Evolutionary conservation across 2,888 invertebrate species (phyloP).

Genomic region (Meandrusa payeni): DNA sequence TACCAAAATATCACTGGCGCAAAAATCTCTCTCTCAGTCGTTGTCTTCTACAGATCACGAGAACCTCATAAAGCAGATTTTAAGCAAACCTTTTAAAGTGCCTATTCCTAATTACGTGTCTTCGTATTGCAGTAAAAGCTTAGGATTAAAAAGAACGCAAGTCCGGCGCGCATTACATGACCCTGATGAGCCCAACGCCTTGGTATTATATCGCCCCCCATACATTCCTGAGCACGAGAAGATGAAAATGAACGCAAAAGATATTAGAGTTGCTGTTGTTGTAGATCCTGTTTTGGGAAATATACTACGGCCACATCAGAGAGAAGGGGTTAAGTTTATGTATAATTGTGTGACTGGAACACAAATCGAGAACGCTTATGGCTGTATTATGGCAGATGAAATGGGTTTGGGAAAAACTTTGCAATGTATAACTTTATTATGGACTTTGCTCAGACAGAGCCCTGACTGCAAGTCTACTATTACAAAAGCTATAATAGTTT

Average conservation of each 20-base stretch:
- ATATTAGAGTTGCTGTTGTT: slow-evolving; percentile 94
- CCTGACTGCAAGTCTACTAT: slow-evolving; percentile 95
- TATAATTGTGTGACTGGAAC: slow-evolving; percentile 98
- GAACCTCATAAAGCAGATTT: slow-evolving; percentile 89
- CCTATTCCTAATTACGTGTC: slow-evolving; percentile 95
- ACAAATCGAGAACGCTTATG: slow-evolving; percentile 91
- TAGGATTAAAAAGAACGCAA: slow-evolving; percentile 87
- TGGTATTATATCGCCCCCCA: slow-evolving; percentile 93
- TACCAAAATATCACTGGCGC: slow-evolving; percentile 63
- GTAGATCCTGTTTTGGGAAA: slow-evolving; percentile 96
- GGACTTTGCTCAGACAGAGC: slow-evolving; percentile 96
- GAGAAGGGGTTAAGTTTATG: slow-evolving; percentile 99
- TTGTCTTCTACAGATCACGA: slow-evolving; percentile 85
- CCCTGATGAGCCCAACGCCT: slow-evolving; percentile 94
- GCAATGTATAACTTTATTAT: slow-evolving; percentile 97
- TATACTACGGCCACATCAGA: slow-evolving; percentile 96
- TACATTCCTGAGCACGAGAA: slow-evolving; percentile 92
- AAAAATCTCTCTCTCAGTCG: slow-evolving; percentile 60
- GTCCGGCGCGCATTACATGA: slow-evolving; percentile 91
- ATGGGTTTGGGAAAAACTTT: slow-evolving; percentile 99
- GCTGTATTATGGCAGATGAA: slow-evolving; percentile 99
- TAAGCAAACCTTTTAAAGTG: slow-evolving; percentile 94
- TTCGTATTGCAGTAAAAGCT: slow-evolving; percentile 85
- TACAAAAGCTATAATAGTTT: slow-evolving; percentile 96
- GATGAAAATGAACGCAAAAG: slow-evolving; percentile 86